phyloP scores from a whole-genome alignment of 92 coral and sea anemone species.

The Phymanthus crucifer region DNA sequence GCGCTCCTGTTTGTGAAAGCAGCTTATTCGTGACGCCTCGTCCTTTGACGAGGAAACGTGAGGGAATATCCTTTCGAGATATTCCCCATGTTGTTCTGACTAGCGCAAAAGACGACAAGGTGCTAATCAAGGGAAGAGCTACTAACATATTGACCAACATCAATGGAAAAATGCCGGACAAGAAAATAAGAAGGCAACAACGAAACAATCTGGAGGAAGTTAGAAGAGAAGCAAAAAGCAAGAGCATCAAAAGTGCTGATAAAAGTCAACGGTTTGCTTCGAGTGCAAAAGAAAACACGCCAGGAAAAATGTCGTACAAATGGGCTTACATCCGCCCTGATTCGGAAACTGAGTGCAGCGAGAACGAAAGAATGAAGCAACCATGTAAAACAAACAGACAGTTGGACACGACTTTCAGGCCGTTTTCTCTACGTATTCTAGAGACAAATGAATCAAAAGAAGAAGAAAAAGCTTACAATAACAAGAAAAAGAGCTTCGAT shows the following conservation, averaged over 20 bases:
- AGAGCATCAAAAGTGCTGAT: not conserved
- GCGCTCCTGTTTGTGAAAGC: not conserved
- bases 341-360: slow-evolving; percentile 43
- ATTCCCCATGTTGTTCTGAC: slow-evolving; percentile 32
- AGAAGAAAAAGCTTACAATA: slow-evolving; percentile 12
- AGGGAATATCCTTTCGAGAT: not conserved
- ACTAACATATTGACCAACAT: not conserved
- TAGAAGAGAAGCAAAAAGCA: not conserved
- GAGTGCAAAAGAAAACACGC: not conserved
- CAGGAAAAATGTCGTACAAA: slow-evolving; percentile 2
- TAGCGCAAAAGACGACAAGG: slow-evolving; percentile 16
- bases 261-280: not conserved
- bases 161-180: not conserved
- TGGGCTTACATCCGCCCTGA: slow-evolving; percentile 46
- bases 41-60: not conserved
- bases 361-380: slow-evolving; percentile 15
- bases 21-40: slow-evolving; percentile 19
- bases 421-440: slow-evolving; percentile 31
- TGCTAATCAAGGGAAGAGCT: not conserved
- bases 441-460: slow-evolving; percentile 34
- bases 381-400: not conserved
- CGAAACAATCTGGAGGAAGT: not conserved
- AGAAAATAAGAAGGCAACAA: no score
- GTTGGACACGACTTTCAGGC: slow-evolving; percentile 1
- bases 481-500: not conserved